phyloP scores from a whole-genome alignment of 2,888 invertebrate species.

The Monopis laevigella region DNA sequence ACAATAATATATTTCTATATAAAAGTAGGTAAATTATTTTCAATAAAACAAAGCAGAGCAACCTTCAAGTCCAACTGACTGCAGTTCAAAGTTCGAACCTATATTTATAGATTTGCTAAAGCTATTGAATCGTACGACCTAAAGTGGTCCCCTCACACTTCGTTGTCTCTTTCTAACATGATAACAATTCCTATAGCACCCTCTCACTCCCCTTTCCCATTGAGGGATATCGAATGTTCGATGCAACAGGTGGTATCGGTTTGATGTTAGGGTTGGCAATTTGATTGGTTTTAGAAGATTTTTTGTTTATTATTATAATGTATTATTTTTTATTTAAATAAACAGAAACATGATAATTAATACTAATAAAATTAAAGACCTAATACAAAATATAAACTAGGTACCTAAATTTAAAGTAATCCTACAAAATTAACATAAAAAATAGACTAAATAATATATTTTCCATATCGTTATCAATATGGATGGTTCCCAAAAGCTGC shows the following conservation, averaged over 20 bases:
- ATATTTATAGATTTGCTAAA: constrained; percentile 57
- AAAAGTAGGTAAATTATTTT: background rate
- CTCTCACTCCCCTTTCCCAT: constrained; percentile 42
- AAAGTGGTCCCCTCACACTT: constrained; percentile 51
- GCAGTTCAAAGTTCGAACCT: constrained; percentile 43
- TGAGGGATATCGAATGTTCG: constrained; percentile 64
- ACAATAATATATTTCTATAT: no score
- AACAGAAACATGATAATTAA: no score
- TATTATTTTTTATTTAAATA: no score
- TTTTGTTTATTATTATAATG: no score
- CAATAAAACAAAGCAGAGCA: constrained; percentile 32
- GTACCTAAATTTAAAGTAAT: no score
- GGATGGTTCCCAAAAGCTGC: no score
- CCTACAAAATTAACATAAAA: no score
- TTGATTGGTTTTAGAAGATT: constrained; percentile 36
- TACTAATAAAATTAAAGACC: no score
- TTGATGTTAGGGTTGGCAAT: constrained; percentile 48
- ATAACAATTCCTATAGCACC: constrained; percentile 18
- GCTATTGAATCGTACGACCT: constrained; percentile 55
- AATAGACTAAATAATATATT: no score
- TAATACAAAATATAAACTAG: no score
- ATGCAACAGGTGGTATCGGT: constrained; percentile 62
- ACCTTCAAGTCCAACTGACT: constrained; percentile 15
- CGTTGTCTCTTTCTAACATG: constrained; percentile 28
- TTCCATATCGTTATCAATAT: no score